Evolutionary conservation across 2,888 invertebrate species (phyloP).

Genomic region (Tipula helvola): DNA sequence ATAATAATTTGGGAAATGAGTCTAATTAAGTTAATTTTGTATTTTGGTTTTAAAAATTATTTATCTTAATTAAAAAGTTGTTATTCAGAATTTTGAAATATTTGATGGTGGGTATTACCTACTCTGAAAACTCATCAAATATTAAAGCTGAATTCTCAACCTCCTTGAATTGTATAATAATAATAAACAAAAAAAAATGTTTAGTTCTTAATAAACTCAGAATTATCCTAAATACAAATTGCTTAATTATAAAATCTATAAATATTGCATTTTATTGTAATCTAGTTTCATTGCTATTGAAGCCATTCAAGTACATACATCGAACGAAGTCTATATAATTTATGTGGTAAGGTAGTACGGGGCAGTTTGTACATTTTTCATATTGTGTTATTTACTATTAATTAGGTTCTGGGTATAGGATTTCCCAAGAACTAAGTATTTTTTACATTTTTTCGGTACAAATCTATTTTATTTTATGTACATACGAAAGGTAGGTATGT

Average conservation of each 20-base stretch:
- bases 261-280: neutral
- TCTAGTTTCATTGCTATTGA: neutral
- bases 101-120: too few species aligned
- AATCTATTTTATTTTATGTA: neutral
- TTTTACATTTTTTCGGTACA: neutral
- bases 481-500: neutral
- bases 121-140: too few species aligned
- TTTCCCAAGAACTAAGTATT: neutral
- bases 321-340: neutral
- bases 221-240: neutral
- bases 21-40: neutral
- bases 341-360: neutral
- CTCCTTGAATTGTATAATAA: too few species aligned
- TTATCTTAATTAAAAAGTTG: neutral
- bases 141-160: too few species aligned
- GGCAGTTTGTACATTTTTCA: neutral
- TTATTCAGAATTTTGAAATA: too few species aligned
- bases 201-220: neutral
- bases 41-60: neutral
- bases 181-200: neutral
- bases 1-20: neutral
- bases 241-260: neutral
- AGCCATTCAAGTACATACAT: neutral
- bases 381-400: neutral
- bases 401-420: neutral